These are phyloP conservation scores for Agonopterix alstromeriana DNA, from an alignment of 2,888 invertebrate genomes.

Conservation along the genomic window DNA sequence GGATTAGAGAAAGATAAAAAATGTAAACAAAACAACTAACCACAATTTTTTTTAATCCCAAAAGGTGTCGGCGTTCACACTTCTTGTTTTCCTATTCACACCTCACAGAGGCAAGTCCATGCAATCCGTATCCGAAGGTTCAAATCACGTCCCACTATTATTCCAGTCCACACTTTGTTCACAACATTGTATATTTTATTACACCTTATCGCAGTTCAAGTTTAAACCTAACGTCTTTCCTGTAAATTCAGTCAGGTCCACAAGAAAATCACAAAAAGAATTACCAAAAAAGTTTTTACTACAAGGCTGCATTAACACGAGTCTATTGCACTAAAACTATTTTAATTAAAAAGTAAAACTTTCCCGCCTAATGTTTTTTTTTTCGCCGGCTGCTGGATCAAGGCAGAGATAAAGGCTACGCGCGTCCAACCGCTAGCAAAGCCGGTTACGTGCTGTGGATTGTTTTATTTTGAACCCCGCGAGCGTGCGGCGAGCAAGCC, in stretches of 20 bases:
- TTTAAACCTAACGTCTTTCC: conserved; percentile 4
- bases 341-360: conserved; percentile 12
- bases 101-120: conserved; percentile 9
- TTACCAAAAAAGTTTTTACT: conserved; percentile 4
- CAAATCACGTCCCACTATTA: conserved; percentile 23
- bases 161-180: conserved; percentile 1
- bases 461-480: conserved; percentile 60
- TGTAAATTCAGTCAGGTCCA: conserved; percentile 6
- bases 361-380: conserved; percentile 55
- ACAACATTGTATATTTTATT: background rate
- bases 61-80: conserved; percentile 25
- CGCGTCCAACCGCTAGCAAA: conserved; percentile 59
- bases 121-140: conserved; percentile 35
- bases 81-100: conserved; percentile 28
- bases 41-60: conserved; percentile 3
- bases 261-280: conserved; percentile 3
- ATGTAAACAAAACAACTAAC: background rate
- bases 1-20: background rate
- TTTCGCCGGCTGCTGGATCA: conserved; percentile 8
- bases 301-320: conserved; percentile 6
- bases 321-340: conserved; percentile 4
- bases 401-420: conserved; percentile 14
- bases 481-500: conserved; percentile 27
- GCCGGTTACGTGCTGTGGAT: conserved; percentile 62
- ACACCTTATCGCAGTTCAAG: background rate